Evolutionary conservation across 2,113 vertebrate genomes (phyloP).

Genomic region (Mirounga angustirostris): DNA sequence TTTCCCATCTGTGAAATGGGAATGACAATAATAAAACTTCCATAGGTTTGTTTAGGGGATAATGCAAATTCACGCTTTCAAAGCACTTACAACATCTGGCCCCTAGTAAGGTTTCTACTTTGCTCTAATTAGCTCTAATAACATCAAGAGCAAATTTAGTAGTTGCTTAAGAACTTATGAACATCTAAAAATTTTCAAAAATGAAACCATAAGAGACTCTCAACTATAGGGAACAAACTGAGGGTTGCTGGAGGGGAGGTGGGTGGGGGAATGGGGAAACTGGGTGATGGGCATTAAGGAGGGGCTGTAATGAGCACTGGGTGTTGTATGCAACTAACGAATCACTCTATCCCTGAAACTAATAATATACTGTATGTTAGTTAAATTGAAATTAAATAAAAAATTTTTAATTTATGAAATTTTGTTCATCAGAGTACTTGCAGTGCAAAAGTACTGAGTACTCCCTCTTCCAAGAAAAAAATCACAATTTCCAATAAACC

Average conservation of each 20-base stretch:
- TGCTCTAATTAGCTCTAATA: neutral
- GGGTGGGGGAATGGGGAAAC: neutral
- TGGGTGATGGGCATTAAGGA: neutral
- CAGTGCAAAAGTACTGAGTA: neutral
- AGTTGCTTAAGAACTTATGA: neutral
- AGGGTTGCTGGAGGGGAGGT: neutral
- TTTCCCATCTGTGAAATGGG: constrained; percentile 28
- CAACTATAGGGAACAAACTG: neutral
- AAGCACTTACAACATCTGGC: neutral
- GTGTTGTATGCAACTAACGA: neutral
- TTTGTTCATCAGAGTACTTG: neutral
- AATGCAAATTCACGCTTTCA: neutral
- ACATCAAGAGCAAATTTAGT: neutral
- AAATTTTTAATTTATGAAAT: neutral
- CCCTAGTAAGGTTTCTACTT: neutral
- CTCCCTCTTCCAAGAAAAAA: neutral
- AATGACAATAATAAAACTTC: neutral
- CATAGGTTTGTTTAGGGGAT: neutral
- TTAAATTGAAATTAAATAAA: neutral
- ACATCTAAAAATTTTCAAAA: neutral
- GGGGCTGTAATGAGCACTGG: neutral
- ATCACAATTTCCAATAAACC: neutral
- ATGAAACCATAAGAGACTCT: neutral
- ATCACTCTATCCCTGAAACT: neutral
- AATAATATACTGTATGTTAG: neutral